Percentiles rank a stretch among this genome's conserved stretches.
phyloP scores from a whole-genome alignment of 2,797 vertebrate genomes.

The Crypturellus tataupa region DNA sequence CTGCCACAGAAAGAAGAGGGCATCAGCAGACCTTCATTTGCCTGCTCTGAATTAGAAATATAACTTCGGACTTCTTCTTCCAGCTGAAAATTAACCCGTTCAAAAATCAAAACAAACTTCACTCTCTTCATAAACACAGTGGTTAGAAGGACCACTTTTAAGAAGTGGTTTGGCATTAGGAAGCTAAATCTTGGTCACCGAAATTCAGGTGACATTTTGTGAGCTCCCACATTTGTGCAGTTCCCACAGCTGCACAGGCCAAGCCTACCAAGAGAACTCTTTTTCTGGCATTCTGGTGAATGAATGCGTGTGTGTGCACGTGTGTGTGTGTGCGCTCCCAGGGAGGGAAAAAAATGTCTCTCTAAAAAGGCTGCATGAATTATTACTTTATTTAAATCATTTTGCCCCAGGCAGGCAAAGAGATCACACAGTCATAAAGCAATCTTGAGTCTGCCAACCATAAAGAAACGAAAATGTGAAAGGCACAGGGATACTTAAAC shows the following conservation, averaged over 20 bases:
- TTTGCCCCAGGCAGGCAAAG: conserved; percentile 11
- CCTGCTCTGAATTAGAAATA: not conserved
- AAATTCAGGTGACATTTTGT: not conserved
- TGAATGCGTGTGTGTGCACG: too few species aligned
- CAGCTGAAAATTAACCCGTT: not conserved
- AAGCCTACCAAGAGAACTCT: not conserved
- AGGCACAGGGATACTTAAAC: not conserved
- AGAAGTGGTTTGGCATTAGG: not conserved
- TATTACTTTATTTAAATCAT: conserved; percentile 20
- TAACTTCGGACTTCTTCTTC: not conserved
- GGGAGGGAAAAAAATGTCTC: not conserved
- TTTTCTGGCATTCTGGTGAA: not conserved
- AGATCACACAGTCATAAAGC: not conserved
- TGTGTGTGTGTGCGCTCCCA: not conserved
- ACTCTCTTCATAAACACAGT: not conserved
- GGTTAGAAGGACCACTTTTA: not conserved
- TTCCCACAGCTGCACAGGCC: conserved; percentile 6
- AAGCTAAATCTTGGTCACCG: not conserved
- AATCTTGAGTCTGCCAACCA: not conserved
- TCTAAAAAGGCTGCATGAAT: not conserved
- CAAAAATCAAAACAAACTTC: not conserved
- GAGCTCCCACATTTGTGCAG: too few species aligned
- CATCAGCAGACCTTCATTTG: not conserved
- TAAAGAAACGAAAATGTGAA: not conserved
- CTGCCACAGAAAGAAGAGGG: not conserved